phyloP scores from a whole-genome alignment of 1,140 invertebrate genomes.

The Lycorma delicatula region DNA sequence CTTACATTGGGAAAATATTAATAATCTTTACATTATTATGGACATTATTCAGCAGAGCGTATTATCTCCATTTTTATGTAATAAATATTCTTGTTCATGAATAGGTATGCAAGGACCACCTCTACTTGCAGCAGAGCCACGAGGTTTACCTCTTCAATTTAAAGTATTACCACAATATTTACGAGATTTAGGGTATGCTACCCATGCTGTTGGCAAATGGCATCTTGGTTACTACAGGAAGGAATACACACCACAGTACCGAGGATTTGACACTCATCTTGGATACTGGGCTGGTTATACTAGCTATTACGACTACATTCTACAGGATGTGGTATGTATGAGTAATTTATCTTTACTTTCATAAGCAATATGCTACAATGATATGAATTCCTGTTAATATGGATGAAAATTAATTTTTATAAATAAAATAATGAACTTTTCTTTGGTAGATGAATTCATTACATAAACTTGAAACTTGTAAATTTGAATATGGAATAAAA shows the following conservation, averaged over 20 bases:
- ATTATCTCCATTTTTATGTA: too few relatives aligned
- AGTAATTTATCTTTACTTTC: slow-evolving; percentile 13
- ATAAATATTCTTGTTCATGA: too few relatives aligned
- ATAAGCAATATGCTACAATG: slow-evolving; percentile 17
- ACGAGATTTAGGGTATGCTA: slow-evolving; percentile 52
- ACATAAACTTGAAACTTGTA: too few relatives aligned
- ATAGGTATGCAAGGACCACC: slow-evolving; percentile 49
- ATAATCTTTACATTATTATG: too few relatives aligned
- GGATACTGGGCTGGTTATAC: slow-evolving; percentile 54
- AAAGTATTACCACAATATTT: slow-evolving; percentile 46
- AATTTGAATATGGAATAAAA: too few relatives aligned
- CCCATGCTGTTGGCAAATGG: slow-evolving; percentile 63
- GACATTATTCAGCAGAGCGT: too few relatives aligned
- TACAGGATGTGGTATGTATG: slow-evolving; percentile 19
- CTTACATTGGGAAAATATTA: too few relatives aligned
- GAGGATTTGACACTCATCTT: slow-evolving; percentile 57
- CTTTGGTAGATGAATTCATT: too few relatives aligned
- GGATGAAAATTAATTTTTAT: slow-evolving; percentile 3
- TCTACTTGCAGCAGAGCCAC: slow-evolving; percentile 40
- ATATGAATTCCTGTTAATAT: not conserved
- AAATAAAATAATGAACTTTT: not conserved
- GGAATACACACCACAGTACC: slow-evolving; percentile 48
- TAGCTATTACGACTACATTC: slow-evolving; percentile 53
- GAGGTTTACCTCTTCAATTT: slow-evolving; percentile 43
- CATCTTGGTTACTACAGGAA: slow-evolving; percentile 52